Conservation (phyloP, 64 coral and sea anemone genomes). For the Pachyseris speciosa region DNA sequence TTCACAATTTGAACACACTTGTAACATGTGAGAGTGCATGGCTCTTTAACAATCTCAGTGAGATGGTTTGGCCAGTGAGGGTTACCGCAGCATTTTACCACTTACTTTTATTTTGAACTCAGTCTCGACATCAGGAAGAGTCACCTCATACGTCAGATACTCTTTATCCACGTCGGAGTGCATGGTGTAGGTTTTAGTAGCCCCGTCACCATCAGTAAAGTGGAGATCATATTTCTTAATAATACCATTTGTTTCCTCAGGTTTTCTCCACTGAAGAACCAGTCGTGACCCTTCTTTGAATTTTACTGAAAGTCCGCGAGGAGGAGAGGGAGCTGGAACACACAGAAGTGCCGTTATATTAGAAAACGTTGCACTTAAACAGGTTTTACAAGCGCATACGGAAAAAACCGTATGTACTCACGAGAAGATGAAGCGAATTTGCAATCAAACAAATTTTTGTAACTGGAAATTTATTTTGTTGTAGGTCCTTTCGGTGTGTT, state of each 20-base stretch:
- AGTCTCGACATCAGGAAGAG: constrained; percentile 71
- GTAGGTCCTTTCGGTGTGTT: too few species aligned
- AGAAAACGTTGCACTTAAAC: too few species aligned
- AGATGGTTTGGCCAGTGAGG: neutral
- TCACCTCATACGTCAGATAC: constrained; percentile 44
- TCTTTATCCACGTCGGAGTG: constrained; percentile 40
- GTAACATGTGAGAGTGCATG: too few species aligned
- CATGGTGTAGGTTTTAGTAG: constrained; percentile 49
- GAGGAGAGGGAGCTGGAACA: constrained; percentile 68
- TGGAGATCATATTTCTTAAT: constrained; percentile 81
- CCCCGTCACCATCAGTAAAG: constrained; percentile 44
- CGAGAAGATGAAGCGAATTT: too few species aligned
- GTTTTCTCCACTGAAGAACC: constrained; percentile 75
- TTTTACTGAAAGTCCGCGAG: constrained; percentile 69
- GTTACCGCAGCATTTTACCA: neutral
- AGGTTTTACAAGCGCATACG: too few species aligned
- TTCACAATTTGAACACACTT: too few species aligned
- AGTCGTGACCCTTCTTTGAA: constrained; percentile 62
- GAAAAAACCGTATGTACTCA: too few species aligned
- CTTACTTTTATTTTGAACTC: constrained; percentile 85
- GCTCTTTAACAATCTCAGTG: too few species aligned
- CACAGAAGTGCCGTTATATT: too few species aligned
- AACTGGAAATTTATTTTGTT: too few species aligned
- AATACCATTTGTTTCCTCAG: constrained; percentile 75
- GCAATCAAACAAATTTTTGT: too few species aligned